Evolutionary conservation across 2,113 vertebrate species (phyloP), one percentile per base, ranked within the genome.

Genomic region (Poeciliopsis retropinna): DNA sequence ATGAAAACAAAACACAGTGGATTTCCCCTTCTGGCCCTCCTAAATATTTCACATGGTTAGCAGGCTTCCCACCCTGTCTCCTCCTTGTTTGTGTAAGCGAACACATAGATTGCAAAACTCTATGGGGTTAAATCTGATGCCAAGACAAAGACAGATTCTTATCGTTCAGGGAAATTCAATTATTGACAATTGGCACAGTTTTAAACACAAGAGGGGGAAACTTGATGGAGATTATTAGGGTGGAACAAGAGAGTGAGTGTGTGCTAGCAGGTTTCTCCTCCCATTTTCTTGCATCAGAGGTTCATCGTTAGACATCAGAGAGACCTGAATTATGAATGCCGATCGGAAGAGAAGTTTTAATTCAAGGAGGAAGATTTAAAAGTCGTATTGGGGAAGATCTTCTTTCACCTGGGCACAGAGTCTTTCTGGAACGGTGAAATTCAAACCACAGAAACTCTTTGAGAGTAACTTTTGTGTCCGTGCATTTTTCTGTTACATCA

Each of bases 11-110:
- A 76, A 82, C 39, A 71, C 61, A 51, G 57, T 10, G 0, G 62
- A 70, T 80, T 65, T 12, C 75, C 32, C 76, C 3, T 69, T 66
- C 70, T 82, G 44, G 60, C 76, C 80, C 80, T 88, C 68, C 68
- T 90, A 72, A 85, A 87, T 90, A 91, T 90, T 89, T 89, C 82
- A 87, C 83, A 89, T 54, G 30, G 78, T 71, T 70, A 66, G 73
- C 75, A n/a, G 75, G 63, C 67, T 81, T 82, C 60, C 73, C 60
- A 47, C 44, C 29, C 12, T 69, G 69, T 75, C 47, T 62, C 73
- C 68, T 62, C 44, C 57, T 28, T 32, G 54, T 68, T 11, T 78
- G 19, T 19, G 22, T 54, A 32, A 44, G 6, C 15, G n/a, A 41
- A 7, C 12, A 15, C 31, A 44, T 80, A 70, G 13, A 13, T 31